A percentile compares a stretch with the other conserved stretches of the same genome.
Evolutionary conservation across 2,113 vertebrate species (phyloP).

Genomic region (Poecile atricapillus): DNA sequence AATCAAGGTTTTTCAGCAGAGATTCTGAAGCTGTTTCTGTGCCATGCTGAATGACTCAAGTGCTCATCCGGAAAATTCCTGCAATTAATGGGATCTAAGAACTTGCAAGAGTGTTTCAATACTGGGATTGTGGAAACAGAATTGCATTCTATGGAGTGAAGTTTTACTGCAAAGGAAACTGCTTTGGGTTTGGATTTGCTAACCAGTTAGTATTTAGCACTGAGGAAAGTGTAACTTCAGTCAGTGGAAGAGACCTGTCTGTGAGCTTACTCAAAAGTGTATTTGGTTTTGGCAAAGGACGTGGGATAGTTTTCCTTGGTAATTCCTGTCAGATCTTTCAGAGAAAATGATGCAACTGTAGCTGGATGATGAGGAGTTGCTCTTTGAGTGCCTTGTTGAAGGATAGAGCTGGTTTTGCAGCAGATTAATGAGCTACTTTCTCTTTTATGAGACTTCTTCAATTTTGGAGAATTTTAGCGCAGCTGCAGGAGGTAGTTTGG

Average conservation of each 20-base stretch:
- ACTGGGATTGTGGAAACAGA: background rate
- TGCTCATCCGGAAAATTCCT: background rate
- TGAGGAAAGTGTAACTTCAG: background rate
- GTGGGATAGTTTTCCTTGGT: background rate
- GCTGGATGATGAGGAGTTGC: background rate
- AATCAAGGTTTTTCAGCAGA: background rate
- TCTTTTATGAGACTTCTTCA: background rate
- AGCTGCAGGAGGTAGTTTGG: background rate
- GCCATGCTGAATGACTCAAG: background rate
- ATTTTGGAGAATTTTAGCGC: background rate
- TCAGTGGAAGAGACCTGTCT: background rate
- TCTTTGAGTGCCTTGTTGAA: background rate
- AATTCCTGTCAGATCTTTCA: background rate
- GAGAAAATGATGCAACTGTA: background rate
- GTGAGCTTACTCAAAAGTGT: background rate
- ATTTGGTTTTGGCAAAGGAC: background rate
- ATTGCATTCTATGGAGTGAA: background rate
- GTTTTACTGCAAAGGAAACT: background rate
- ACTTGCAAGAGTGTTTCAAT: background rate
- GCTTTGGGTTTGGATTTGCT: background rate
- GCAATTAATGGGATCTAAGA: background rate
- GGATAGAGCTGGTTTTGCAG: background rate
- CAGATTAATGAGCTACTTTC: background rate
- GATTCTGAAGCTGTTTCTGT: background rate
- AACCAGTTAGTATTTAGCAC: background rate